phyloP scores from a whole-genome alignment of 2,113 vertebrate genomes.

The Rhinoderma darwinii region DNA sequence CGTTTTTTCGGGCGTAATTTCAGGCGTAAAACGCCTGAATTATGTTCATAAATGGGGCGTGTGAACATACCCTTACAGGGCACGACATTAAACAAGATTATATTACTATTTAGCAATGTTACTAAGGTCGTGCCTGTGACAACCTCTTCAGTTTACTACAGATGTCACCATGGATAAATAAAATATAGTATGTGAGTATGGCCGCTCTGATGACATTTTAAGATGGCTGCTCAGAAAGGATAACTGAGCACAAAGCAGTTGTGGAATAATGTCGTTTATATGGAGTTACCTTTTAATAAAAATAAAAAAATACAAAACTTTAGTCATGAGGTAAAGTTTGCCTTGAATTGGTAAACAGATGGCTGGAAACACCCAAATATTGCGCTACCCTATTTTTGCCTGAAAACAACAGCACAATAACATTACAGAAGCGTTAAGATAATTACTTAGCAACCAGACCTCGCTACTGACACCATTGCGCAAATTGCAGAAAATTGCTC shows the following conservation, averaged over 20 bases:
- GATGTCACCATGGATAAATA: no score
- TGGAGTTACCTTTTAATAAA: not conserved
- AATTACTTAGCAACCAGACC: constrained; percentile 56
- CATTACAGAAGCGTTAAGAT: constrained; percentile 14
- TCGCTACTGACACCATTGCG: constrained; percentile 51
- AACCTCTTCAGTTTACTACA: no score
- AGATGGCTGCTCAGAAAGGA: not conserved
- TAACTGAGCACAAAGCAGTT: not conserved
- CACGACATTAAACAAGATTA: no score
- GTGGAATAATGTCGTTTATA: no score
- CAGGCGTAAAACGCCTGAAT: no score
- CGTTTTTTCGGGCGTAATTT: no score
- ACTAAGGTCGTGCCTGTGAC: no score
- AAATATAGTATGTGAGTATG: no score
- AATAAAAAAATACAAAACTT: not conserved
- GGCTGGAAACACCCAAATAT: not conserved
- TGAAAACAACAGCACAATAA: not conserved
- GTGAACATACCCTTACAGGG: no score
- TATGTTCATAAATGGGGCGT: no score
- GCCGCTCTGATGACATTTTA: no score
- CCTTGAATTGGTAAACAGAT: not conserved
- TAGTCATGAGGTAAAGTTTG: not conserved
- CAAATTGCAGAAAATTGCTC: constrained; percentile 55
- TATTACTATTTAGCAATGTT: no score
- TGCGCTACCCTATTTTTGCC: not conserved